phyloP scores from a whole-genome alignment of 2,113 vertebrate genomes.

The Periophthalmodon schlosseri region DNA sequence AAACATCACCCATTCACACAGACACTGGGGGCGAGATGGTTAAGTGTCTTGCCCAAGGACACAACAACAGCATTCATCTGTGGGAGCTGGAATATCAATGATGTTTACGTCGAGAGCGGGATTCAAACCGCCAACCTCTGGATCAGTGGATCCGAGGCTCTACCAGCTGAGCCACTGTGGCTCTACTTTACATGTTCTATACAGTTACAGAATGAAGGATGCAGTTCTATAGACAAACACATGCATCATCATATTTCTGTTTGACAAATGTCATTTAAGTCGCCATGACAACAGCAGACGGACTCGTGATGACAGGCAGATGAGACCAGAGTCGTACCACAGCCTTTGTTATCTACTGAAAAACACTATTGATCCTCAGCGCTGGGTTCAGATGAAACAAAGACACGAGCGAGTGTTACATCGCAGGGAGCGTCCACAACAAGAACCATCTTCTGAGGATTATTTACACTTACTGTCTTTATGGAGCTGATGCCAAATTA shows the following conservation, averaged over 20 bases:
- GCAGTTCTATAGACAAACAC: neutral
- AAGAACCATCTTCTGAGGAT: slow-evolving; percentile 41
- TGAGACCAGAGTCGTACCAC: slow-evolving; percentile 28
- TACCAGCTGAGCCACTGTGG: too few relatives aligned
- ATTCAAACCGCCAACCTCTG: too few relatives aligned
- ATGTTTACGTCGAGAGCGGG: too few relatives aligned
- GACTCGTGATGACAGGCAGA: slow-evolving; percentile 24
- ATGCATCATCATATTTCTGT: neutral
- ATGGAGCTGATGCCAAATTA: slow-evolving; percentile 43
- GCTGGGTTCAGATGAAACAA: slow-evolving; percentile 49
- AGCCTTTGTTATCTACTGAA: slow-evolving; percentile 54
- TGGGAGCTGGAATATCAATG: too few relatives aligned
- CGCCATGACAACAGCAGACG: neutral
- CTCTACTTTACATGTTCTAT: too few relatives aligned
- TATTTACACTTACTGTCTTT: slow-evolving; percentile 37
- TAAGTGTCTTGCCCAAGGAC: too few relatives aligned
- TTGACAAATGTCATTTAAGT: slow-evolving; percentile 8
- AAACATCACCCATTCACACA: too few relatives aligned
- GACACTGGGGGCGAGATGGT: too few relatives aligned
- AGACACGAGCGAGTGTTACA: slow-evolving; percentile 25
- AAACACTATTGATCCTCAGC: slow-evolving; percentile 57
- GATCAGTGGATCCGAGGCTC: too few relatives aligned
- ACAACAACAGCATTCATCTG: too few relatives aligned
- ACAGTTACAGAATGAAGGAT: too few relatives aligned
- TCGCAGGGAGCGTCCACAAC: slow-evolving; percentile 39